These are phyloP conservation scores for Pecten maximus DNA, from an alignment of 2,888 invertebrate genomes.

Conservation along the genomic window DNA sequence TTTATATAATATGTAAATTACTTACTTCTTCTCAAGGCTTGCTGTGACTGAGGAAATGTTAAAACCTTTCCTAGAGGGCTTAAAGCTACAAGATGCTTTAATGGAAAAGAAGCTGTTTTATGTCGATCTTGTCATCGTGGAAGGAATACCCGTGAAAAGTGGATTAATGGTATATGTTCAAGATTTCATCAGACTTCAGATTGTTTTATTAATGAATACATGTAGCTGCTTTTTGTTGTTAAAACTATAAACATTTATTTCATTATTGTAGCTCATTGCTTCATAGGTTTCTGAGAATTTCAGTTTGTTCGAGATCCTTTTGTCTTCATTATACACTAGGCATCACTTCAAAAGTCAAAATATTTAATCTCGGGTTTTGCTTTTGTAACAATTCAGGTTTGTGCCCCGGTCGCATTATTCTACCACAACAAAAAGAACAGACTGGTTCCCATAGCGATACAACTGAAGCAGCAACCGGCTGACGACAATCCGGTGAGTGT, in stretches of 20 bases:
- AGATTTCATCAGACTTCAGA: too few species aligned
- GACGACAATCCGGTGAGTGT: conserved; percentile 81
- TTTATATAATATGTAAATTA: too few species aligned
- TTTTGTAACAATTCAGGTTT: conserved; percentile 62
- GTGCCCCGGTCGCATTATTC: conserved; percentile 82
- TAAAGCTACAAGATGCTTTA: conserved; percentile 48
- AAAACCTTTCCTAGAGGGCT: conserved; percentile 56
- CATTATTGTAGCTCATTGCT: too few species aligned
- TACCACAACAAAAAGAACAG: conserved; percentile 77
- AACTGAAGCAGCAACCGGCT: conserved; percentile 80
- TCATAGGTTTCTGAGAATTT: too few species aligned
- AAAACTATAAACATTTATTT: too few species aligned
- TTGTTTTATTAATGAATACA: too few species aligned
- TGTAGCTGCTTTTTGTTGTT: too few species aligned
- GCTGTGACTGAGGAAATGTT: conserved; percentile 55
- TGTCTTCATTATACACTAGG: too few species aligned
- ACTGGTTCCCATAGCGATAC: conserved; percentile 82
- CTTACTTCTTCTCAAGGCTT: neutral
- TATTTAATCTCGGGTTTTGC: too few species aligned
- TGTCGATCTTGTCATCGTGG: conserved; percentile 54
- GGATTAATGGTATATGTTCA: conserved; percentile 76
- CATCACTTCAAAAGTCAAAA: too few species aligned
- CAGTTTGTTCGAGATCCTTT: too few species aligned
- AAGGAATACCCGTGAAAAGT: conserved; percentile 48
- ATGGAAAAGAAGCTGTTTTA: conserved; percentile 56